These are phyloP conservation scores for Xanthia togata DNA, from an alignment of 2,888 invertebrate species.

Conservation along the genomic window DNA sequence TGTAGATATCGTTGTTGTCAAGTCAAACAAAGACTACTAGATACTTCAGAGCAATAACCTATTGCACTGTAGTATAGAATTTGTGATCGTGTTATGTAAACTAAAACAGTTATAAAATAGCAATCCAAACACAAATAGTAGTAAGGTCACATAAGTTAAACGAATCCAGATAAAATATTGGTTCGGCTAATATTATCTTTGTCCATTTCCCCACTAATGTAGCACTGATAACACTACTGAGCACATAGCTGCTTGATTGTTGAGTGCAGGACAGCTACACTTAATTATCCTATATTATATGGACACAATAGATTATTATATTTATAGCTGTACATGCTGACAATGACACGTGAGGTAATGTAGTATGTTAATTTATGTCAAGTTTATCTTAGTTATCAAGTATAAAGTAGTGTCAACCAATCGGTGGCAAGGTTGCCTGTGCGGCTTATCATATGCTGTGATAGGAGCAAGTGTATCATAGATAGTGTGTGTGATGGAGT, in stretches of 20 bases:
- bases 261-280: slow-evolving; percentile 48
- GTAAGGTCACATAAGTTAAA: slow-evolving; percentile 43
- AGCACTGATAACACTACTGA: slow-evolving; percentile 54
- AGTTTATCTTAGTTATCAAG: slow-evolving; percentile 87
- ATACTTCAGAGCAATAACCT: slow-evolving; percentile 46
- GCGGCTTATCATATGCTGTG: slow-evolving; percentile 79
- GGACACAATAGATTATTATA: slow-evolving; percentile 72
- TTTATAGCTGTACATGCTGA: slow-evolving; percentile 79
- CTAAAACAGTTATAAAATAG: slow-evolving; percentile 43
- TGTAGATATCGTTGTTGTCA: slow-evolving; percentile 37
- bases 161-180: slow-evolving; percentile 55
- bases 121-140: slow-evolving; percentile 34
- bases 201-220: slow-evolving; percentile 48
- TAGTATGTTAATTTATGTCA: slow-evolving; percentile 85
- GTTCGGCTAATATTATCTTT: slow-evolving; percentile 52
- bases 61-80: slow-evolving; percentile 29
- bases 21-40: slow-evolving; percentile 17
- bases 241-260: slow-evolving; percentile 48
- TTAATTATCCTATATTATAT: slow-evolving; percentile 61
- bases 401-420: slow-evolving; percentile 78
- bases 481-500: slow-evolving; percentile 91
- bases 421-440: slow-evolving; percentile 78
- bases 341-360: slow-evolving; percentile 88
- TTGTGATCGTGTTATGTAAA: slow-evolving; percentile 58
- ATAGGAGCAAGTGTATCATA: slow-evolving; percentile 74